Conservation (phyloP, 2,888 invertebrate species). For the Stenolophus ochropezus region DNA sequence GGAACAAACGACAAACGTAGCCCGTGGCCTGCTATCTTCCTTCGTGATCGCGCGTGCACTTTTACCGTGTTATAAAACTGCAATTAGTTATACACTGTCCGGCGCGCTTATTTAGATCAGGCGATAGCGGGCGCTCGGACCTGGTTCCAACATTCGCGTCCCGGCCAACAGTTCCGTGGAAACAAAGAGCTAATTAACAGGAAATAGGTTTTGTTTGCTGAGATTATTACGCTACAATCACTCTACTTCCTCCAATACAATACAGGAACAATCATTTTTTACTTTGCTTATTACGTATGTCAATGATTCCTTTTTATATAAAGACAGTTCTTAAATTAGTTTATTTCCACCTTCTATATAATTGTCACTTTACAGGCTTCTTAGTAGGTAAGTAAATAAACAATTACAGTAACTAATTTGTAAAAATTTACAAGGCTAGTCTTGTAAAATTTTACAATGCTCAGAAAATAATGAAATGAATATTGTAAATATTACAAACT, state of each 20-base stretch:
- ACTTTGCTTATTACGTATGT: too few species aligned
- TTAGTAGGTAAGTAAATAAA: too few species aligned
- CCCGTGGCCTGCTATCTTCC: conserved; percentile 39
- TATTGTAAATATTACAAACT: too few species aligned
- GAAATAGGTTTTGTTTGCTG: conserved; percentile 30
- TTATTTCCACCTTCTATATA: too few species aligned
- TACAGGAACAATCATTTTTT: neutral
- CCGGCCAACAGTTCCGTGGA: conserved; percentile 40
- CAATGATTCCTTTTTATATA: too few species aligned
- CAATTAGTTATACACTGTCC: conserved; percentile 71
- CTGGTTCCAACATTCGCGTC: neutral
- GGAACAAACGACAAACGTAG: conserved; percentile 27
- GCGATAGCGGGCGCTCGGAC: conserved; percentile 21
- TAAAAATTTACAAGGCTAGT: too few species aligned
- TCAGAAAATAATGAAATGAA: too few species aligned
- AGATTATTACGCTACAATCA: neutral
- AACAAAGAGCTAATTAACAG: conserved; percentile 50
- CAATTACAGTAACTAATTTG: too few species aligned
- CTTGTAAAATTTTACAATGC: too few species aligned
- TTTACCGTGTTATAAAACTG: conserved; percentile 68
- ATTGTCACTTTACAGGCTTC: too few species aligned
- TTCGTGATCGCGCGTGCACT: conserved; percentile 53
- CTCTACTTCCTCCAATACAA: neutral
- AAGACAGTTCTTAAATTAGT: too few species aligned
- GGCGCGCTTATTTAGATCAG: conserved; percentile 72